phyloP scores from a whole-genome alignment of 2,888 invertebrate species.

The Caenorhabditis virilis region DNA sequence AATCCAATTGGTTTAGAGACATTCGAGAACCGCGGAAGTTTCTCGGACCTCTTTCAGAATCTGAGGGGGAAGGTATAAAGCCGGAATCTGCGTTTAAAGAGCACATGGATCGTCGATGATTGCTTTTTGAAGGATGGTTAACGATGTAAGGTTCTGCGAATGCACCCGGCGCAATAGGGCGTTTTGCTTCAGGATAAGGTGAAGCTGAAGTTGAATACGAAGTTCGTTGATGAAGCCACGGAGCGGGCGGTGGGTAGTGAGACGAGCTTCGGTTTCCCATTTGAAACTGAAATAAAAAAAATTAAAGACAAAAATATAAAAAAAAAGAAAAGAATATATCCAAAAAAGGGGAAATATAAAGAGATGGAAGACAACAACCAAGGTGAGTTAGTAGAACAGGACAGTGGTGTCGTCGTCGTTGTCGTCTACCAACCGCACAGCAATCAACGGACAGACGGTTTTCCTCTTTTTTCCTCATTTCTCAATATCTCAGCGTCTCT shows the following conservation, averaged over 20 bases:
- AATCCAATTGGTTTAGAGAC: conserved; percentile 41
- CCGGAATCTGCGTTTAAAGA: conserved; percentile 35
- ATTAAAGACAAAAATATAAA: too few relatives aligned
- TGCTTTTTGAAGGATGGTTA: conserved; percentile 8
- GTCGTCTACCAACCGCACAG: too few relatives aligned
- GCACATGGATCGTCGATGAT: conserved; percentile 35
- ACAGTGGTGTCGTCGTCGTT: too few relatives aligned
- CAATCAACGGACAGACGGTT: too few relatives aligned
- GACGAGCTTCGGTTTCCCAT: conserved; percentile 42
- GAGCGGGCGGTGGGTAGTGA: conserved; percentile 38
- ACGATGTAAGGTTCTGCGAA: conserved; percentile 36
- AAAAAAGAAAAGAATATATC: too few relatives aligned
- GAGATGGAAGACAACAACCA: not conserved
- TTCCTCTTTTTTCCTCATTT: too few relatives aligned
- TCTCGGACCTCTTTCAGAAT: conserved; percentile 15
- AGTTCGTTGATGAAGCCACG: conserved; percentile 30
- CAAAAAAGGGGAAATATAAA: not conserved
- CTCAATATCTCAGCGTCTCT: too few relatives aligned
- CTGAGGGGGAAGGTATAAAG: conserved; percentile 16
- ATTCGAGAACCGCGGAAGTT: conserved; percentile 35
- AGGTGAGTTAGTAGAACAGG: too few relatives aligned
- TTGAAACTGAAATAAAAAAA: too few relatives aligned
- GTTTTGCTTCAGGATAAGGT: conserved; percentile 35
- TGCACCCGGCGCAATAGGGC: conserved; percentile 35
- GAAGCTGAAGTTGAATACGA: conserved; percentile 33